Conservation (phyloP, 2,797 vertebrate genomes). For the Petrocephalus sullivani region DNA sequence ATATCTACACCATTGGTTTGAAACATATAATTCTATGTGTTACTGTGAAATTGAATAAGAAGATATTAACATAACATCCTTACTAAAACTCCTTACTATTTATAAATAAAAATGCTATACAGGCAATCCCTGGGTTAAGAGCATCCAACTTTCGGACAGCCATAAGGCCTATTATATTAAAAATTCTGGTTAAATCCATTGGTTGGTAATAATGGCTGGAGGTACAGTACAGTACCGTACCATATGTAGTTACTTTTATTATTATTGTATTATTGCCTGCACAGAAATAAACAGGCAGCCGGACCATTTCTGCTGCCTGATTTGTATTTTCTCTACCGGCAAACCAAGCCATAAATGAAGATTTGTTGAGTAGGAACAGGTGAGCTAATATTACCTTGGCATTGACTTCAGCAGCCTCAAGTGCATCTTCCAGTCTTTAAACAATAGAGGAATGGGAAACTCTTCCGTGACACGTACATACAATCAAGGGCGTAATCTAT, state of each 20-base stretch:
- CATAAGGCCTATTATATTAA: neutral
- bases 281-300: neutral
- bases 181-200: neutral
- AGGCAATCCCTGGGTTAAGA: neutral
- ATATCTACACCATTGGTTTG: neutral
- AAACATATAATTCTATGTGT: neutral
- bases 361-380: neutral
- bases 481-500: conserved; percentile 52
- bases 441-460: neutral
- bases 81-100: neutral
- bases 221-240: neutral
- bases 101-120: neutral
- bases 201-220: neutral
- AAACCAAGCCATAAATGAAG: neutral
- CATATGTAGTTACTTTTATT: neutral
- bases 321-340: neutral
- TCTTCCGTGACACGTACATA: neutral
- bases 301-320: neutral
- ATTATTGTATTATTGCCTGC: neutral
- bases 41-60: neutral
- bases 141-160: neutral
- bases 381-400: neutral
- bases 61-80: neutral
- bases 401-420: neutral
- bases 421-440: neutral